Evolutionary conservation across 2,888 invertebrate species (phyloP), one percentile per base, ranked within the genome.

Genomic region (Parelbella ahira): DNA sequence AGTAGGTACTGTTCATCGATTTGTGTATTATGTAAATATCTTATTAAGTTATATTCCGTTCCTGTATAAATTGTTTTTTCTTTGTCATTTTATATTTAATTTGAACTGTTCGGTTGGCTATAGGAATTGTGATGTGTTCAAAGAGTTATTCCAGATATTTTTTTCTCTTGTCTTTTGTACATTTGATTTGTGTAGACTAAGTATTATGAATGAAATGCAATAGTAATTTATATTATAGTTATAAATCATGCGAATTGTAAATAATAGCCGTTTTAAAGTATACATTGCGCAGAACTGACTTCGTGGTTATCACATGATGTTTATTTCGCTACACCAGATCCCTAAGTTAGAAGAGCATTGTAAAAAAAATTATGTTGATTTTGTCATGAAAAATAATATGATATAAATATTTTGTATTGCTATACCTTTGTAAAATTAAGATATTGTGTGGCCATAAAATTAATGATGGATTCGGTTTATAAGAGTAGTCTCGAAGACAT

Each of bases 191-290:
- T 67, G 70, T 86, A 84, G 80, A 69, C 66, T 67, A 63, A 81
- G 77, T 75, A 69, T 68, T n/a, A n/a, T n/a, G n/a, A 73, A 78
- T 65, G 72, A 83, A 83, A 83, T 77, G 86, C 87, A 87, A 87
- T 86, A 87, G 87, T 84, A 84, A 87, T 82, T 86, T 87, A 87
- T 87, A 81, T 80, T 75, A 72, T 86, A 83, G 80, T 63, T 70
- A 67, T 71, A 68, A 73, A 65, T 68, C 66, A 63, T 62, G 66
- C 66, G 71, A 74, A 61, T 68, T 86, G 87, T 87, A 87, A 72
- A 86, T 87, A 87, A 66, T 65, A 67, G 66, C 73, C 59, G 71
- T 71, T 72, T 39, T n/a, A n/a, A 47, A 65, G 63, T 63, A 59
- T 53, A 58, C 49, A 48, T 55, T 51, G 20, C 20, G 49, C 50